Percentiles rank a stretch among this genome's conserved stretches.
Conservation (phyloP, 2,888 invertebrate species). For the Eristalis arbustorum region DNA sequence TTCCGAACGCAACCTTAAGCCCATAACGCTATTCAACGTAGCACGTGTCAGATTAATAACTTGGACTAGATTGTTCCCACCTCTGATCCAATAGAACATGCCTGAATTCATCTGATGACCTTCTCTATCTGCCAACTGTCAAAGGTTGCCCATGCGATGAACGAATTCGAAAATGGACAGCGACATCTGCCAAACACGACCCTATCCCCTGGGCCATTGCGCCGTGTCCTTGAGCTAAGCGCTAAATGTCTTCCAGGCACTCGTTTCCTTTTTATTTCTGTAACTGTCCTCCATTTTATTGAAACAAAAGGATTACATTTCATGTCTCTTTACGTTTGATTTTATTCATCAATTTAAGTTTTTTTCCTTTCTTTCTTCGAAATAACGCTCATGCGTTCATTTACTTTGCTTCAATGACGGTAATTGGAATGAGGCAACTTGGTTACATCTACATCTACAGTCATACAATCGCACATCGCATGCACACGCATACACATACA, state of each 20-base stretch:
- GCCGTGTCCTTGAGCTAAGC: neutral
- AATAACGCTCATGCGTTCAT: conserved; percentile 8
- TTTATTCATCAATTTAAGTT: conserved; percentile 1
- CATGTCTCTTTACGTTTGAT: conserved; percentile 3
- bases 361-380: neutral
- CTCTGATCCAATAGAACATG: neutral
- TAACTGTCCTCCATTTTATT: neutral
- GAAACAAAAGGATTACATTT: neutral
- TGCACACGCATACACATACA: neutral
- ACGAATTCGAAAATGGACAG: neutral
- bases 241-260: neutral
- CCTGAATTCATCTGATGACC: neutral
- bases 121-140: neutral
- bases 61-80: neutral
- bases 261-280: neutral
- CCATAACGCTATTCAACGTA: neutral
- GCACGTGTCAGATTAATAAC: neutral
- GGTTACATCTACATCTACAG: neutral
- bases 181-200: neutral
- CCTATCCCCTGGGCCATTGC: neutral
- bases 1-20: neutral
- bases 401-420: neutral
- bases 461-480: neutral
- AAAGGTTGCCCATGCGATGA: neutral
- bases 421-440: neutral